Evolutionary conservation across 2,888 invertebrate genomes (phyloP).

Genomic region (Coelopa pilipes): DNA sequence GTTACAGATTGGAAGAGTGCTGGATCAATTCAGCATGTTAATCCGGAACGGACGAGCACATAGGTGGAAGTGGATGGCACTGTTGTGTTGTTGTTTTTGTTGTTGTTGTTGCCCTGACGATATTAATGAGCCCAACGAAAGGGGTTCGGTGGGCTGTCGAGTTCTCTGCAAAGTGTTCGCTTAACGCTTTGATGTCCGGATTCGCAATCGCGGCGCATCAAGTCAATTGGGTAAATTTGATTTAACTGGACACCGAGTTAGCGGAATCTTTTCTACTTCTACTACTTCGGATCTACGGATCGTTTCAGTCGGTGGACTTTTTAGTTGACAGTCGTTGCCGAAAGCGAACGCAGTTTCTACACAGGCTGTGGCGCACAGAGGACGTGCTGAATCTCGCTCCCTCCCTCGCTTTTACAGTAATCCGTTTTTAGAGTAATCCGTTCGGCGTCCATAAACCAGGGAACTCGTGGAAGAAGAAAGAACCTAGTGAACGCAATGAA

Average conservation of each 20-base stretch:
- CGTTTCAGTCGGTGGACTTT: not conserved
- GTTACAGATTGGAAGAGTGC: constrained; percentile 32
- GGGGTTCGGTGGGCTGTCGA: too few relatives aligned
- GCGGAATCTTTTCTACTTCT: not conserved
- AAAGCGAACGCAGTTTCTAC: constrained; percentile 24
- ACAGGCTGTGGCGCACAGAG: not conserved
- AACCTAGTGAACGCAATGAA: constrained; percentile 60
- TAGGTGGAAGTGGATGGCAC: too few relatives aligned
- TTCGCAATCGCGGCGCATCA: not conserved
- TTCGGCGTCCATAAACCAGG: too few relatives aligned
- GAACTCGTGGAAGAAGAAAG: too few relatives aligned
- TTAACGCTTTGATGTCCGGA: too few relatives aligned
- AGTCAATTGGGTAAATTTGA: constrained; percentile 3
- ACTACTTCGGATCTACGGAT: not conserved
- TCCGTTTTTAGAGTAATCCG: not conserved
- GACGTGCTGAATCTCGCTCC: constrained; percentile 42
- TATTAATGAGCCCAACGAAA: constrained; percentile 11
- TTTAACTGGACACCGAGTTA: constrained; percentile 9
- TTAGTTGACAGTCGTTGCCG: constrained; percentile 34
- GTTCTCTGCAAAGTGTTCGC: too few relatives aligned
- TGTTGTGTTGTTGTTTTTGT: too few relatives aligned
- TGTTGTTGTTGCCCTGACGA: too few relatives aligned
- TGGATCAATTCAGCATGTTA: constrained; percentile 42
- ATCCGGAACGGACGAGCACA: constrained; percentile 54
- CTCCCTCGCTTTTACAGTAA: constrained; percentile 14